A percentile compares a stretch with the other conserved stretches of the same genome.
Evolutionary conservation across 2,797 vertebrate species (phyloP).

Genomic region (Sphaeramia orbicularis): DNA sequence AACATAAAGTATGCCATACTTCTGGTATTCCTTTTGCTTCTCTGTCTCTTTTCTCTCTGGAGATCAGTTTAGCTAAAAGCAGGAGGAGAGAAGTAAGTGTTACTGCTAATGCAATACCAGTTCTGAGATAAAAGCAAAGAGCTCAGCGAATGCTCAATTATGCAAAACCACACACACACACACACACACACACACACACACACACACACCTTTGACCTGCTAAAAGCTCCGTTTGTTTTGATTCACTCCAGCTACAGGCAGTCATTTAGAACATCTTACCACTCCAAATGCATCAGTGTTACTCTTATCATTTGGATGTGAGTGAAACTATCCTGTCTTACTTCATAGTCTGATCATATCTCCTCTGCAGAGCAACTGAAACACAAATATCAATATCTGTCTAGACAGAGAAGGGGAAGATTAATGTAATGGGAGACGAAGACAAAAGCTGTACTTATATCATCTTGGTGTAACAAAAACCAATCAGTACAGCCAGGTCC

Average conservation of each 20-base stretch:
- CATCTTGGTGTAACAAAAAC: conserved; percentile 3
- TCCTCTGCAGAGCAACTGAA: conserved; percentile 15
- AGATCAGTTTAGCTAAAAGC: conserved; percentile 60
- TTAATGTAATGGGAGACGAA: conserved; percentile 2
- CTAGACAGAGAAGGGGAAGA: conserved; percentile 40
- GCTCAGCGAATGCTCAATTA: conserved; percentile 52
- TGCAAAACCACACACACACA: conserved; percentile 22
- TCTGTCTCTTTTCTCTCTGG: conserved; percentile 28
- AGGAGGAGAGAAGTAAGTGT: conserved; percentile 19
- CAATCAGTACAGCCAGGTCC: conserved; percentile 1
- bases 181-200: conserved; percentile 23
- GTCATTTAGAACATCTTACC: conserved; percentile 45
- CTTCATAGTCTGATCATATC: conserved; percentile 30
- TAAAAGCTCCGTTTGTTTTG: conserved; percentile 62
- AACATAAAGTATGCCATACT: conserved; percentile 1
- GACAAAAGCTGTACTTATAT: background rate
- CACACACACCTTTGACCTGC: conserved; percentile 42
- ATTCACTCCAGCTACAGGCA: conserved; percentile 30
- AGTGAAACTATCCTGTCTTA: background rate
- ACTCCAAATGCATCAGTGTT: conserved; percentile 1
- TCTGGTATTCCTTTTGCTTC: conserved; percentile 3
- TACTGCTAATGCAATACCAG: conserved; percentile 46
- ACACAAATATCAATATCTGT: conserved; percentile 57
- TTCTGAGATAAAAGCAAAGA: conserved; percentile 56
- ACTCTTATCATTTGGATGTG: background rate